These are phyloP conservation scores for Mythimna pallens DNA, from an alignment of 2,888 invertebrate species.

Conservation along the genomic window DNA sequence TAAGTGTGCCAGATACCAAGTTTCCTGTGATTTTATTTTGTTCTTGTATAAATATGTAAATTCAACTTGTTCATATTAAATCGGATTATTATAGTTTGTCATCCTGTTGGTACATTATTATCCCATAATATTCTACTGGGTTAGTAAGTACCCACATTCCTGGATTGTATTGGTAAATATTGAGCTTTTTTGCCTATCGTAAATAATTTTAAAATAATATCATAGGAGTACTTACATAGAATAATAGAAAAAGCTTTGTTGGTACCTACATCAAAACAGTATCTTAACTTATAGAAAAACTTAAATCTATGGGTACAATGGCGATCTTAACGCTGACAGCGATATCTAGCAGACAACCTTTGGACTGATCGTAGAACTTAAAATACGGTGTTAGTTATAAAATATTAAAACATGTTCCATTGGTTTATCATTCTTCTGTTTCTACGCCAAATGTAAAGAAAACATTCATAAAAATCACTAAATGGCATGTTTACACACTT, in stretches of 20 bases:
- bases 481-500: slow-evolving; percentile 12
- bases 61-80: background rate
- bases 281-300: no score
- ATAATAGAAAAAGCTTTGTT: no score
- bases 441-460: background rate
- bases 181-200: background rate
- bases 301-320: no score
- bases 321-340: no score
- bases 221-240: no score
- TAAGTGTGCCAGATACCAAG: background rate
- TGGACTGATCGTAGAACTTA: no score
- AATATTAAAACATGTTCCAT: background rate
- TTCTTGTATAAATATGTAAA: background rate
- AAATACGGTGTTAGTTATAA: no score
- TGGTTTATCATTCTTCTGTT: background rate
- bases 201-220: no score
- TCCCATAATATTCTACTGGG: background rate
- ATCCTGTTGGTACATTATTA: background rate
- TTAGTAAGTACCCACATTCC: no score
- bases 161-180: no score
- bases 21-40: background rate
- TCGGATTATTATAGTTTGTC: background rate
- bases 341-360: no score
- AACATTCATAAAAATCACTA: background rate
- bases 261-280: no score